Base-by-base conservation (phyloP, 2,113 vertebrate species). In the Tapirus terrestris region DNA sequence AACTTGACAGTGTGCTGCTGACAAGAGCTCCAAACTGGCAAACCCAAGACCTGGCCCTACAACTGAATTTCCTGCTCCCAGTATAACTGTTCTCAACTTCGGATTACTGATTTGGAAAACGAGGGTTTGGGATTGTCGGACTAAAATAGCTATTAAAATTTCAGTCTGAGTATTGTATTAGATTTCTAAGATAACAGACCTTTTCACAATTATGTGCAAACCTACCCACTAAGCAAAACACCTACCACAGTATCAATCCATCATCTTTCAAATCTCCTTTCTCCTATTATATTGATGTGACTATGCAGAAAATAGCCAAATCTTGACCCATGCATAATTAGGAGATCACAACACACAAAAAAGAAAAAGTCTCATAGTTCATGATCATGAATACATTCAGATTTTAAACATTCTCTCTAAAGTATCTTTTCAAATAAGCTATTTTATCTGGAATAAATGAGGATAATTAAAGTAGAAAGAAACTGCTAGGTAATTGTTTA, bases 321-420 rank as follows among this genome's bases (percentile, higher is more conserved):
- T 68, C 9, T 53, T 85, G 61, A 94, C 36, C 31, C 1, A 68
- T n/a, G 5, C n/a, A 73, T 36, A 83, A 82, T 65, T 45, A 86
- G 39, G n/a, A 77, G 70, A 73, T 94, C 43, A 81, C 90, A 87
- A 84, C 36, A 76, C 48, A 91, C 17, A 95, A 65, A 39, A 61
- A 60, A 79, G 4, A 58, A 77, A 72, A 58, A 39, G 1, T 31
- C 8, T 8, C 16, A 16, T 8, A 75, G 53, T 90, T 92, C 36
- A 92, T 25, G 79, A 73, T 83, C 77, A 89, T 17, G 23, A 51
- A 36, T 3, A 51, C 36, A 60, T 91, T 58, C 20, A 93, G 20
- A 86, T 89, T 67, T 86, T 94, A 96, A 86, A 92, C 88, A 53
- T 20, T 77, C 36, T 48, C 45, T 88, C 61, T 63, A 76, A 92